Percentiles rank a stretch among this genome's conserved stretches.
phyloP scores from a whole-genome alignment of 1,140 invertebrate species.

The Pogonognathellus flavescens region DNA sequence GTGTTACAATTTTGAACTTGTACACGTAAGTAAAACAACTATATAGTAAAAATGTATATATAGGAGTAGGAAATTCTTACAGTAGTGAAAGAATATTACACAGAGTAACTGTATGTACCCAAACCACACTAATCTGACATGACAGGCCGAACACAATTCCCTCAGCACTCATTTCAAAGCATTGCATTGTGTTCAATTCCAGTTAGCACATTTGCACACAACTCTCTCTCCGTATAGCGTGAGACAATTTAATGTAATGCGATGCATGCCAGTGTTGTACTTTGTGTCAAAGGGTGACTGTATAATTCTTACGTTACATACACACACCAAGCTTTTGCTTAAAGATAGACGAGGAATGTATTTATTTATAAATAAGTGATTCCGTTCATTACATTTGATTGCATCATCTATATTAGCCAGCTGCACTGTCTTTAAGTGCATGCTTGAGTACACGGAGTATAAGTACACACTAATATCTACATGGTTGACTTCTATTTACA shows the following conservation, averaged over 20 bases:
- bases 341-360: no score
- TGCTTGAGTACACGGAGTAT: no score
- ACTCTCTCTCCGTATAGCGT: not conserved
- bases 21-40: not conserved
- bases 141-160: constrained; percentile 10
- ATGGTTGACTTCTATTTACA: no score
- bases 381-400: no score
- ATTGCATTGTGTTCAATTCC: not conserved
- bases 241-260: not conserved
- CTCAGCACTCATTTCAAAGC: constrained; percentile 19
- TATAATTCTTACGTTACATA: not conserved
- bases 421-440: no score
- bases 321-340: no score
- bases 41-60: not conserved
- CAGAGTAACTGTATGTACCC: not conserved
- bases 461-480: no score
- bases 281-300: not conserved
- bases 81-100: not conserved
- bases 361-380: no score
- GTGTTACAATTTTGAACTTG: not conserved
- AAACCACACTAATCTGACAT: constrained; percentile 13
- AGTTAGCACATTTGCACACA: not conserved
- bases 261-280: not conserved
- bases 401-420: no score
- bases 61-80: not conserved